Conservation (phyloP, 2,113 vertebrate species). For the Phylloscopus whistleri region DNA sequence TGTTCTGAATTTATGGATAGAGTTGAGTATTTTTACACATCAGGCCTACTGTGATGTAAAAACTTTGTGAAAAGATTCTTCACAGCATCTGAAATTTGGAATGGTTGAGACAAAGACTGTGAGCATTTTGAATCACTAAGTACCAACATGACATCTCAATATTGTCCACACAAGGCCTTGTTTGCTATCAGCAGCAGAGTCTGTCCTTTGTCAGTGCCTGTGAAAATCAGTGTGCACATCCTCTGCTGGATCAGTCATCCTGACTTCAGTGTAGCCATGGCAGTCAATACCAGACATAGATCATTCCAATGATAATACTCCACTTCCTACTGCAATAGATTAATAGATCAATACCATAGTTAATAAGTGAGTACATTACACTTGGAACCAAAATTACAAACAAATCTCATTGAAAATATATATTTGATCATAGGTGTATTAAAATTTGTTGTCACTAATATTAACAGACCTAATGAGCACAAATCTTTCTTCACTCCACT, state of each 20-base stretch:
- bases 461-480: not conserved
- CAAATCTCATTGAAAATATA: not conserved
- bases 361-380: not conserved
- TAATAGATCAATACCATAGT: not conserved
- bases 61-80: not conserved
- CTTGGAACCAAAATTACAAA: not conserved
- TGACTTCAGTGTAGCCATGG: not conserved
- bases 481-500: not conserved
- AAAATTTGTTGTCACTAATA: not conserved
- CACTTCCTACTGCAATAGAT: not conserved
- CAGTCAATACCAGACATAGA: not conserved
- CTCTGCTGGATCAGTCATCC: not conserved
- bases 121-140: not conserved
- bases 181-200: not conserved
- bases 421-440: not conserved
- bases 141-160: not conserved
- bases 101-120: not conserved
- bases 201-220: not conserved
- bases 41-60: not conserved
- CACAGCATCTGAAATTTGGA: not conserved
- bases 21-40: not conserved
- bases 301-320: not conserved
- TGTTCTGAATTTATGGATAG: not conserved
- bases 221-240: not conserved
- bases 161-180: not conserved